phyloP scores from a whole-genome alignment of 2,888 invertebrate genomes.

The Drosophila robusta region DNA sequence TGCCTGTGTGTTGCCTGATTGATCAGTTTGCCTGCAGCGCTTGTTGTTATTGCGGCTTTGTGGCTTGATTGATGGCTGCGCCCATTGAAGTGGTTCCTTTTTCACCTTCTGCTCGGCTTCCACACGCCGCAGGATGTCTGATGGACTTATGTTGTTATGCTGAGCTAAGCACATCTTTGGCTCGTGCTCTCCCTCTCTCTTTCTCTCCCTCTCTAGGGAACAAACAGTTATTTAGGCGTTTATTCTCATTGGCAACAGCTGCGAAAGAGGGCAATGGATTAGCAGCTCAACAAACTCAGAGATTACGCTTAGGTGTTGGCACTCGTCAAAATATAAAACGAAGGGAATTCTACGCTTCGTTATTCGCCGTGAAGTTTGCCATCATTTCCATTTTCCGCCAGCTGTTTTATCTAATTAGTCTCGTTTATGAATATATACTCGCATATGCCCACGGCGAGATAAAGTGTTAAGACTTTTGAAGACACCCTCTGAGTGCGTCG shows the following conservation, averaged over 20 bases:
- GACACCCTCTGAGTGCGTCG: no score
- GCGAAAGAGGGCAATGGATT: slow-evolving; percentile 34
- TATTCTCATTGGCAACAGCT: slow-evolving; percentile 30
- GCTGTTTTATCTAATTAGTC: not conserved
- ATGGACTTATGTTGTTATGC: not conserved
- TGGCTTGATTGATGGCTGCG: slow-evolving; percentile 48
- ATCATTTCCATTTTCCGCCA: not conserved
- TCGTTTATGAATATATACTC: no score
- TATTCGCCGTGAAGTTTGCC: no score
- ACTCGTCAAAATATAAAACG: not conserved
- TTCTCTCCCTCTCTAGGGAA: not conserved
- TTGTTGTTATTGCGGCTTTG: slow-evolving; percentile 43
- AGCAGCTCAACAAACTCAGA: slow-evolving; percentile 7
- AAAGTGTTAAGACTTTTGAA: no score
- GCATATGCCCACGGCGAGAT: no score
- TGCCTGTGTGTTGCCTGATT: slow-evolving; percentile 41
- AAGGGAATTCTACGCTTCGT: no score
- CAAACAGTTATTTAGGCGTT: not conserved
- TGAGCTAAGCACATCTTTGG: slow-evolving; percentile 4
- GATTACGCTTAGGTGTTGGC: not conserved
- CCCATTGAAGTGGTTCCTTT: slow-evolving; percentile 20
- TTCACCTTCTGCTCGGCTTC: slow-evolving; percentile 6
- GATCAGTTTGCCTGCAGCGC: slow-evolving; percentile 36
- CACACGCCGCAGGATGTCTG: slow-evolving; percentile 2
- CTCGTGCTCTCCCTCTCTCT: slow-evolving; percentile 14